A percentile compares a stretch with the other conserved stretches of the same genome.
Evolutionary conservation across 2,113 vertebrate species (phyloP).

Genomic region (Mus pahari): DNA sequence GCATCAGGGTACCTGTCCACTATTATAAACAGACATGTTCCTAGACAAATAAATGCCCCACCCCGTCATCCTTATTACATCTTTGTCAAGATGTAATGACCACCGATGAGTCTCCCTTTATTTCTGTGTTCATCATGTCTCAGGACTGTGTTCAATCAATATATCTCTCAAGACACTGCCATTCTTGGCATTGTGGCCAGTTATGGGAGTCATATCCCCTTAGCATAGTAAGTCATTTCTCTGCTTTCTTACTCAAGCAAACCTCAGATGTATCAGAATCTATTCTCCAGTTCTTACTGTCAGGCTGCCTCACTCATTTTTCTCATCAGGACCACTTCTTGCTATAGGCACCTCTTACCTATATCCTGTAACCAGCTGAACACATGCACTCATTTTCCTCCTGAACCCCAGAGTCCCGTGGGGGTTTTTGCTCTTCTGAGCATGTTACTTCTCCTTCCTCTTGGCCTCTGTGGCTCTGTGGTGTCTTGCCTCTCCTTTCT

Average conservation of each 20-base stretch:
- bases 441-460: rapidly evolving
- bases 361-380: neutral
- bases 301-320: too few species aligned
- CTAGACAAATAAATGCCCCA: neutral
- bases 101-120: neutral
- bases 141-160: neutral
- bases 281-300: too few species aligned
- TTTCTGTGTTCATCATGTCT: neutral
- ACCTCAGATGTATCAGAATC: neutral
- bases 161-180: neutral
- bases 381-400: too few species aligned
- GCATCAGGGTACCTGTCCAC: too few species aligned
- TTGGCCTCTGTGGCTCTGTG: rapidly evolving
- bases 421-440: neutral
- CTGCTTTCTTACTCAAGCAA: neutral
- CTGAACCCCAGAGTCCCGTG: too few species aligned
- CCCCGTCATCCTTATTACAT: too few species aligned
- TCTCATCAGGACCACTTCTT: neutral
- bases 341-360: rapidly evolving
- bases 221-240: neutral
- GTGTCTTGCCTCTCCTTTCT: too few species aligned
- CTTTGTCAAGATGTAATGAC: neutral
- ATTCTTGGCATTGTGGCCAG: neutral
- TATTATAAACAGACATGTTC: neutral
- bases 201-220: rapidly evolving